A percentile compares a stretch with the other conserved stretches of the same genome.
Evolutionary conservation across 2,113 vertebrate species (phyloP).

Genomic region (Phrynosoma platyrhinos): DNA sequence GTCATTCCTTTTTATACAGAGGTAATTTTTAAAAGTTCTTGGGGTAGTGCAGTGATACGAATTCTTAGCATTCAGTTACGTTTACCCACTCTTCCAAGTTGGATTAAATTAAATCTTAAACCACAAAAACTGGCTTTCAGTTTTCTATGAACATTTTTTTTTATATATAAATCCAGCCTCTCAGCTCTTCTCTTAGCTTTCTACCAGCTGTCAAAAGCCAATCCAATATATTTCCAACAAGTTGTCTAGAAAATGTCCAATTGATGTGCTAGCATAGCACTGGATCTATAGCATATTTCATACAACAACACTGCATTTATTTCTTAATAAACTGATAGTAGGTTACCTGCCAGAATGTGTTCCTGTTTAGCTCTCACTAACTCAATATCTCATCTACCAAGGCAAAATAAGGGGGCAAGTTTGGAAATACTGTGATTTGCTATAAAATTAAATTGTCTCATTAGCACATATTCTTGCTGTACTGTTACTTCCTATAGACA

Average conservation of each 20-base stretch:
- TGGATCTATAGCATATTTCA: not conserved
- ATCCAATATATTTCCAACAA: not conserved
- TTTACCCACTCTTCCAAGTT: not conserved
- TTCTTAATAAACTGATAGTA: not conserved
- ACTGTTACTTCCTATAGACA: not conserved
- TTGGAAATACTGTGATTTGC: not conserved
- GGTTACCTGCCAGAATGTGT: not conserved
- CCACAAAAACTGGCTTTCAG: not conserved
- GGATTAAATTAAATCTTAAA: not conserved
- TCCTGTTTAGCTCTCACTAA: not conserved
- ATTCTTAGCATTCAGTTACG: not conserved
- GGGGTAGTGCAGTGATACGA: not conserved
- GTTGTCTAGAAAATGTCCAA: not conserved
- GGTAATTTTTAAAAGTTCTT: not conserved
- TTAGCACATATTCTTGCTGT: not conserved
- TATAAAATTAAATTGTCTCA: not conserved
- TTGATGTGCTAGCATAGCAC: not conserved
- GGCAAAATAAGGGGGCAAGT: not conserved
- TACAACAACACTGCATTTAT: not conserved
- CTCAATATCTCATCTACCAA: not conserved
- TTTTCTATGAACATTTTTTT: not conserved
- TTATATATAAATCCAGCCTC: not conserved
- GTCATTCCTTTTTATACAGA: constrained; percentile 5
- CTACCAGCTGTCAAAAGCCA: not conserved
- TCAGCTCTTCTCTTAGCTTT: not conserved